These are phyloP conservation scores for Sabatieria punctata DNA, from an alignment of 2,888 invertebrate genomes.

Conservation along the genomic window DNA sequence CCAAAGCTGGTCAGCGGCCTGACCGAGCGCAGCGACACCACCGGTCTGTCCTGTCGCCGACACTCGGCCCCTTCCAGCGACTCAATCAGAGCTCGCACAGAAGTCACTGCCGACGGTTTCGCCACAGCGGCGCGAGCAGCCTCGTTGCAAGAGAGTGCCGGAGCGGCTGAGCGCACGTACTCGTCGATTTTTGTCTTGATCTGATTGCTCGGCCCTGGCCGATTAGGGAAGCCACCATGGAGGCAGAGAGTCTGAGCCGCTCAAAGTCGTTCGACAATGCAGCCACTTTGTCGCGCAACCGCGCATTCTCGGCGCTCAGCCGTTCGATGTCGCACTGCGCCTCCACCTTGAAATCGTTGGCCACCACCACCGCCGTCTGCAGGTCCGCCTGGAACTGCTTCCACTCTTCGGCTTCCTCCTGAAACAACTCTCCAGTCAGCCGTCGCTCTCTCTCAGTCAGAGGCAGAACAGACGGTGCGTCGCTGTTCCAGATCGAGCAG, in stretches of 20 bases:
- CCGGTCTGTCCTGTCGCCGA: too few relatives aligned
- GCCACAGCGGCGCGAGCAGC: too few relatives aligned
- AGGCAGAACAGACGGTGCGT: neutral
- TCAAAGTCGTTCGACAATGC: constrained; percentile 61
- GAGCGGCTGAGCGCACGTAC: neutral
- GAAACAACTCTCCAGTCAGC: constrained; percentile 42
- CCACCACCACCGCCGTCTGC: constrained; percentile 76
- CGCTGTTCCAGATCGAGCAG: neutral
- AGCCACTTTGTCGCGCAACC: constrained; percentile 56
- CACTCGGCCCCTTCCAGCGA: too few relatives aligned
- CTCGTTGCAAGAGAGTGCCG: neutral
- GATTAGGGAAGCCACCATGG: too few relatives aligned
- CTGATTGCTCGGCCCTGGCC: too few relatives aligned
- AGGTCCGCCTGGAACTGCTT: constrained; percentile 82
- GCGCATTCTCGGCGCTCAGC: constrained; percentile 61
- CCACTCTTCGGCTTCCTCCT: constrained; percentile 63
- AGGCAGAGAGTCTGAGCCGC: too few relatives aligned
- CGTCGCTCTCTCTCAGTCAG: constrained; percentile 41
- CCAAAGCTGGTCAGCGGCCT: too few relatives aligned
- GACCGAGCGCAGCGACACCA: too few relatives aligned
- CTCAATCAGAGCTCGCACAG: constrained; percentile 75
- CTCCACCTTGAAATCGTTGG: constrained; percentile 90
- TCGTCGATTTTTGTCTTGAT: too few relatives aligned
- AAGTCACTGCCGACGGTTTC: too few relatives aligned
- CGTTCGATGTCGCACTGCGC: constrained; percentile 59